phyloP scores from a whole-genome alignment of 1,140 invertebrate species.

The Goniozus legneri region DNA sequence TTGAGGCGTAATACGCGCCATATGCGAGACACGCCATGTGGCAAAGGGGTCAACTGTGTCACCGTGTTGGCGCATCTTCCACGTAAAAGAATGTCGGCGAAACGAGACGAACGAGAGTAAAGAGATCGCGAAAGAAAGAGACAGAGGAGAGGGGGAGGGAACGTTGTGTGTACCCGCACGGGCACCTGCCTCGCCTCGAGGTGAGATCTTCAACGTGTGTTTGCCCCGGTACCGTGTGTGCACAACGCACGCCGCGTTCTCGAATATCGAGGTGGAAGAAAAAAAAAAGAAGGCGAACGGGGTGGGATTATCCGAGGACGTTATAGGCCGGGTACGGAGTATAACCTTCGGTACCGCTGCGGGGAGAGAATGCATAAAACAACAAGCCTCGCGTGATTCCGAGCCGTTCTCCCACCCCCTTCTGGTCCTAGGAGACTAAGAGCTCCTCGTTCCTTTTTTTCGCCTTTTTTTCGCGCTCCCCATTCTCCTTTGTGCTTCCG shows the following conservation, averaged over 20 bases:
- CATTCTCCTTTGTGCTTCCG: too few relatives aligned
- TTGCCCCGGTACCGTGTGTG: too few relatives aligned
- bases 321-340: too few relatives aligned
- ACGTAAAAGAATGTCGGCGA: neutral
- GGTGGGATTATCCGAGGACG: slow-evolving; percentile 20
- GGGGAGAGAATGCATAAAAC: too few relatives aligned
- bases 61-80: slow-evolving; percentile 3
- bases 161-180: neutral
- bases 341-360: too few relatives aligned
- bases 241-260: neutral
- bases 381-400: too few relatives aligned
- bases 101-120: neutral
- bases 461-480: too few relatives aligned
- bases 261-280: too few relatives aligned
- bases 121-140: slow-evolving; percentile 7
- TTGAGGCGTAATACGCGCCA: slow-evolving; percentile 22
- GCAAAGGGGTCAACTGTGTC: slow-evolving; percentile 28
- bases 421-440: too few relatives aligned
- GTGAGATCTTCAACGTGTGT: slow-evolving; percentile 8
- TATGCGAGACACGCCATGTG: slow-evolving; percentile 31
- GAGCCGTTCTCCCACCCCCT: too few relatives aligned
- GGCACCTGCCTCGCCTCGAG: slow-evolving; percentile 29
- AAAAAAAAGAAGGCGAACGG: too few relatives aligned
- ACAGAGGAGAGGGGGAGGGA: neutral
- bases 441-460: too few relatives aligned